Conservation (phyloP, 1,140 invertebrate species). For the Magallana gigas region DNA sequence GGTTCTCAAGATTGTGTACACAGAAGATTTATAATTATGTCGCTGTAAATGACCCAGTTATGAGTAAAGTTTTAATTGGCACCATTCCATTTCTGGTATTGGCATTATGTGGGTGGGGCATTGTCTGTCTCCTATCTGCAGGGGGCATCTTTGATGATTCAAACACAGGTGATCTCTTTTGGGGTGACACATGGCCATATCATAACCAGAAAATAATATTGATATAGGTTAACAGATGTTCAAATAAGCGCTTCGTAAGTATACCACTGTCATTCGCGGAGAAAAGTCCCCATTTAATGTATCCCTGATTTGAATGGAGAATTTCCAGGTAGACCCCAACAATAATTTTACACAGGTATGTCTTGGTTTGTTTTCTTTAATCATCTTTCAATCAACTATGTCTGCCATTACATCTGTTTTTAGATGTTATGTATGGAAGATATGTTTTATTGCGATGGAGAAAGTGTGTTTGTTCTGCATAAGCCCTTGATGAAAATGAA, state of each 20-base stretch:
- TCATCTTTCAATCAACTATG: too few relatives aligned
- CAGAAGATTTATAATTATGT: slow-evolving; percentile 19
- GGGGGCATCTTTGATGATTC: slow-evolving; percentile 26
- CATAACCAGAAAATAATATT: background rate
- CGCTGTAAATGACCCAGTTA: background rate
- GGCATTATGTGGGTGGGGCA: slow-evolving; percentile 14
- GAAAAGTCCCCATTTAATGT: background rate
- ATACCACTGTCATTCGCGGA: background rate
- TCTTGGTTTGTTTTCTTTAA: background rate
- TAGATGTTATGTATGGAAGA: too few relatives aligned
- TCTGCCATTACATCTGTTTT: too few relatives aligned
- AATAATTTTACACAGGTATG: slow-evolving; percentile 21
- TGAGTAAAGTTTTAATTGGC: slow-evolving; percentile 31
- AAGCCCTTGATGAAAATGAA: background rate
- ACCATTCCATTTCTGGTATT: background rate
- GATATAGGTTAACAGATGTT: slow-evolving; percentile 4
- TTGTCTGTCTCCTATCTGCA: slow-evolving; percentile 7
- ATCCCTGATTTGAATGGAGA: background rate
- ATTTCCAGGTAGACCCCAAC: slow-evolving; percentile 24
- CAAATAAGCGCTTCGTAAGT: background rate
- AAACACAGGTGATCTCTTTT: background rate
- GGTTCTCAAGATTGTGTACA: slow-evolving; percentile 26
- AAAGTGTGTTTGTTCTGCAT: background rate
- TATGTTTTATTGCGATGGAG: background rate
- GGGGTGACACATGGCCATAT: background rate